These are phyloP conservation scores for Platanista minor DNA, from an alignment of 2,113 vertebrate genomes.

Conservation along the genomic window DNA sequence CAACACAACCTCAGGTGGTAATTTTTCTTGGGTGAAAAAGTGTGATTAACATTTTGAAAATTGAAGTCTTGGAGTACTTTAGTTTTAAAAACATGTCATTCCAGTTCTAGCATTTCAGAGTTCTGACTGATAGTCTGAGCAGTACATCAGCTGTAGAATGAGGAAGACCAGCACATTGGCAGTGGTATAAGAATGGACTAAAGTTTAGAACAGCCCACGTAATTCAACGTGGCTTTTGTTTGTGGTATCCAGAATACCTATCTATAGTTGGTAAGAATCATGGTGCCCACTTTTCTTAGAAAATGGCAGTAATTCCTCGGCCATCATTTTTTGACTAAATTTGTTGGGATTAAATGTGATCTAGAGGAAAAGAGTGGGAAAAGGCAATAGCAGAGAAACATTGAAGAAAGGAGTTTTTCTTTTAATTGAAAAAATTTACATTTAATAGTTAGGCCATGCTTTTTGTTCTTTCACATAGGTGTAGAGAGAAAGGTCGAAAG, in stretches of 20 bases:
- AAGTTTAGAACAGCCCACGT: background rate
- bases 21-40: background rate
- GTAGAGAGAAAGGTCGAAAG: background rate
- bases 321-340: background rate
- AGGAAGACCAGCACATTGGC: background rate
- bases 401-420: background rate
- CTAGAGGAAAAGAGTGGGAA: background rate
- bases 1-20: background rate
- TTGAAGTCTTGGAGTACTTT: background rate
- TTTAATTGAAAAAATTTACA: background rate
- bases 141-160: background rate
- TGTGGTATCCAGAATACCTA: background rate
- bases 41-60: slow-evolving; percentile 22
- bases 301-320: background rate
- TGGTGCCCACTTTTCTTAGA: background rate
- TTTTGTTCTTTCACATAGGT: background rate
- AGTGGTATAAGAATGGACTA: background rate
- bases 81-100: background rate
- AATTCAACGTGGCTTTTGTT: background rate
- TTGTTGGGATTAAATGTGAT: background rate
- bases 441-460: background rate
- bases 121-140: background rate
- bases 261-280: background rate
- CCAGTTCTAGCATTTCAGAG: background rate
- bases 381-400: background rate